Evolutionary conservation across 2,888 invertebrate genomes (phyloP).

Genomic region (Drosophila setosimentum): DNA sequence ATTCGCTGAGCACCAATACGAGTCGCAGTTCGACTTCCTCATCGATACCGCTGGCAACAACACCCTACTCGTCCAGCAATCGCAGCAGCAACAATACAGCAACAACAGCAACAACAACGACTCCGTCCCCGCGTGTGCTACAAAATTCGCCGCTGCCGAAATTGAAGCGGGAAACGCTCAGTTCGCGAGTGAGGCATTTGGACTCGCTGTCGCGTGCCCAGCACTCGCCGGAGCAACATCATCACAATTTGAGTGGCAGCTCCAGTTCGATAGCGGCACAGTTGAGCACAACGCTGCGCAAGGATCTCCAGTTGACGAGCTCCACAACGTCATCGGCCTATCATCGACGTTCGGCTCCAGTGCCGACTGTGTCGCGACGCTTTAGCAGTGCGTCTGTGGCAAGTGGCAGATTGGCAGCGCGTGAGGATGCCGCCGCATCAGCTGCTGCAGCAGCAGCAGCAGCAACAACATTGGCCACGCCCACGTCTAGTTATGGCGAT

Average conservation of each 20-base stretch:
- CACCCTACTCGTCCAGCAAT: conserved; percentile 78
- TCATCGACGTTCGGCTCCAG: conserved; percentile 44
- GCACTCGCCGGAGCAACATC: conserved; percentile 65
- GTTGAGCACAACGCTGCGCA: conserved; percentile 78
- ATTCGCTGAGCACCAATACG: conserved; percentile 77
- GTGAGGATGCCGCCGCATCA: conserved; percentile 57
- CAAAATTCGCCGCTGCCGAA: conserved; percentile 85
- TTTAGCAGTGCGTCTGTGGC: conserved; percentile 81
- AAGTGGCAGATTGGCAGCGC: conserved; percentile 20
- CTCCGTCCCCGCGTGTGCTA: conserved; percentile 83
- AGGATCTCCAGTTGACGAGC: conserved; percentile 77
- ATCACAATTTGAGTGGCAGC: conserved; percentile 27
- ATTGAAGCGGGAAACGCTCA: conserved; percentile 86
- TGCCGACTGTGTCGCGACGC: conserved; percentile 64
- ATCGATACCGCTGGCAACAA: conserved; percentile 84
- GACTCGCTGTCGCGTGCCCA: conserved; percentile 86
- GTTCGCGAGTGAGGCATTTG: conserved; percentile 86
- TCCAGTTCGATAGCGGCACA: conserved; percentile 76
- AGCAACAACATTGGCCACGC: conserved; percentile 51
- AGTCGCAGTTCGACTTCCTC: conserved; percentile 84
- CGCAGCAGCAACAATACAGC: conserved; percentile 49
- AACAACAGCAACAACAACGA: conserved; percentile 46
- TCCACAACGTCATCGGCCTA: conserved; percentile 53
- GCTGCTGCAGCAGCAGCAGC: conserved; percentile 32
- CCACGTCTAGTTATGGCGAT: conserved; percentile 75